These are phyloP conservation scores for Pachypeltis micranthus DNA, from an alignment of 1,140 invertebrate genomes.

Conservation along the genomic window DNA sequence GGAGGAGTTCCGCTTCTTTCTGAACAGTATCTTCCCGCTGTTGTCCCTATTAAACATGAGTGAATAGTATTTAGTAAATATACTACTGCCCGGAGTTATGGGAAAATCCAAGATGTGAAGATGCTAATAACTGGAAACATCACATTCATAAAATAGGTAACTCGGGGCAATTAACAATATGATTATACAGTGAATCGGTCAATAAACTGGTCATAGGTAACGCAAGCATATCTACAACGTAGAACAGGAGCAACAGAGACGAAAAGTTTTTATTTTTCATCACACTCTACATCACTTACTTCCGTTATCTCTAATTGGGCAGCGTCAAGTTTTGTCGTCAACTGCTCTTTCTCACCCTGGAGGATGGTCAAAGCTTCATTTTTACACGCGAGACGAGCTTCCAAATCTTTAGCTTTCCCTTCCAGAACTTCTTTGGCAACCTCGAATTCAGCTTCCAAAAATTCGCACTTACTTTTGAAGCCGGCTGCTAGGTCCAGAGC, in stretches of 20 bases:
- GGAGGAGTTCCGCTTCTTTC: conserved; percentile 14
- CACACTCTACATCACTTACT: too few species aligned
- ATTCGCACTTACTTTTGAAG: conserved; percentile 52
- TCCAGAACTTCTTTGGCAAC: conserved; percentile 20
- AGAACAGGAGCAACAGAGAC: too few species aligned
- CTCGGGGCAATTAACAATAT: too few species aligned
- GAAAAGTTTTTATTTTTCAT: too few species aligned
- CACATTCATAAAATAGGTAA: too few species aligned
- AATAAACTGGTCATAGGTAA: too few species aligned
- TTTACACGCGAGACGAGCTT: conserved; percentile 22
- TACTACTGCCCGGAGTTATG: too few species aligned
- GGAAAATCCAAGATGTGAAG: too few species aligned
- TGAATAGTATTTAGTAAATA: conserved; percentile 32
- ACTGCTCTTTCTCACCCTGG: conserved; percentile 29
- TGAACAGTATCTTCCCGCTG: conserved; percentile 33
- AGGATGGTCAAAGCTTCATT: conserved; percentile 28
- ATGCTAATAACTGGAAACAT: too few species aligned
- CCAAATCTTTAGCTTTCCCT: conserved; percentile 21
- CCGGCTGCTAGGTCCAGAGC: conserved; percentile 49
- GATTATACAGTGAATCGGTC: too few species aligned
- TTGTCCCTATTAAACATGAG: conserved; percentile 39
- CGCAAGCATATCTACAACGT: too few species aligned
- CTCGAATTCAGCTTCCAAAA: conserved; percentile 24
- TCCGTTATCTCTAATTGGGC: conserved; percentile 38
- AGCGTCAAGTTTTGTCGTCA: conserved; percentile 36